phyloP scores from a whole-genome alignment of 2,797 vertebrate genomes.

The Pseudomugil tenellus region DNA sequence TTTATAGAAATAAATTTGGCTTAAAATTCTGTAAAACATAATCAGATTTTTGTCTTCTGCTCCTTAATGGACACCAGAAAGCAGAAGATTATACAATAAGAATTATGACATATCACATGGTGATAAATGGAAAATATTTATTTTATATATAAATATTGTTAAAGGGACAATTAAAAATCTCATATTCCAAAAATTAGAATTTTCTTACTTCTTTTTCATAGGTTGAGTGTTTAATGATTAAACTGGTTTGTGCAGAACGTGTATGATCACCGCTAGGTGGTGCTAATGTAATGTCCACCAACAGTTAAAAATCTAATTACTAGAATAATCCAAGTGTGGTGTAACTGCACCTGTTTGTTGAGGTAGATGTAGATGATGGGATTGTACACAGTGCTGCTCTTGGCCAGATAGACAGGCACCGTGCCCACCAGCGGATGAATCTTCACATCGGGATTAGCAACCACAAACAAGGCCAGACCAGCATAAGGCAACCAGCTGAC shows the following conservation, averaged over 20 bases:
- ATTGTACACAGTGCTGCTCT: slow-evolving; percentile 82
- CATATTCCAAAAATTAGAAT: too few relatives aligned
- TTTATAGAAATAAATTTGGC: too few relatives aligned
- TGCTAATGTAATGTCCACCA: slow-evolving; percentile 6
- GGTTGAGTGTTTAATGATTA: too few relatives aligned
- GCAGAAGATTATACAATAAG: too few relatives aligned
- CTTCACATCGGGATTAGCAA: slow-evolving; percentile 65
- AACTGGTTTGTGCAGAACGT: background rate
- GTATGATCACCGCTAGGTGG: slow-evolving; percentile 60
- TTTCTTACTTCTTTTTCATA: too few relatives aligned
- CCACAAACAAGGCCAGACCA: slow-evolving; percentile 69
- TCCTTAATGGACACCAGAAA: too few relatives aligned
- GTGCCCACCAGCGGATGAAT: slow-evolving; percentile 71
- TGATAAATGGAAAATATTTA: too few relatives aligned
- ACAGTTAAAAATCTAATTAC: background rate
- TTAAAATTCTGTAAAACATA: too few relatives aligned
- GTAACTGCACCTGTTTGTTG: slow-evolving; percentile 76
- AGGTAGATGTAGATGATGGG: slow-evolving; percentile 83
- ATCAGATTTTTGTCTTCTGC: too few relatives aligned
- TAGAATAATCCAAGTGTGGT: background rate
- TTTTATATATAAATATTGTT: too few relatives aligned
- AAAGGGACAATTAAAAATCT: too few relatives aligned
- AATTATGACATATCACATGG: too few relatives aligned
- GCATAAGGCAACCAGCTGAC: slow-evolving; percentile 79
- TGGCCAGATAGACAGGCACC: slow-evolving; percentile 79